Percentiles rank a stretch among this genome's conserved stretches.
phyloP scores from a whole-genome alignment of 2,888 invertebrate genomes.

The Metalampra italica region DNA sequence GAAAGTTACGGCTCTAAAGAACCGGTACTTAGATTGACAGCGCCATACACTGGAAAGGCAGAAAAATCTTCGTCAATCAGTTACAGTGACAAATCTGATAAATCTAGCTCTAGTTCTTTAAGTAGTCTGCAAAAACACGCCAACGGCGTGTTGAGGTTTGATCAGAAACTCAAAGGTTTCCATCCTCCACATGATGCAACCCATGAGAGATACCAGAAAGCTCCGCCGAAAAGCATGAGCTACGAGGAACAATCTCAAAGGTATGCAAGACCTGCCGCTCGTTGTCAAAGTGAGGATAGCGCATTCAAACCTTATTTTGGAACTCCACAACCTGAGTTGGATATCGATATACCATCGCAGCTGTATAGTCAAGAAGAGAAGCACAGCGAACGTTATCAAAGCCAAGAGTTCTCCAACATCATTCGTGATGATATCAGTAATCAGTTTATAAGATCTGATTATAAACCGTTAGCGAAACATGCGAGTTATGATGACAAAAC shows the following conservation, averaged over 20 bases:
- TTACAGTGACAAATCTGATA: slow-evolving; percentile 72
- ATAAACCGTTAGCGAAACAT: slow-evolving; percentile 80
- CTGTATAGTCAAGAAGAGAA: slow-evolving; percentile 81
- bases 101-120: slow-evolving; percentile 73
- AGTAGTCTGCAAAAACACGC: slow-evolving; percentile 70
- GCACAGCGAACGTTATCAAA: slow-evolving; percentile 81
- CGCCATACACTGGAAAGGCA: slow-evolving; percentile 48
- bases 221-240: slow-evolving; percentile 70
- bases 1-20: slow-evolving; percentile 39
- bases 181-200: slow-evolving; percentile 36
- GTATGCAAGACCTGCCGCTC: slow-evolving; percentile 69
- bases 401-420: slow-evolving; percentile 80
- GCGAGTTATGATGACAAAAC: slow-evolving; percentile 83
- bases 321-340: slow-evolving; percentile 72
- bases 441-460: slow-evolving; percentile 72
- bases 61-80: slow-evolving; percentile 75
- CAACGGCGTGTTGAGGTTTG: slow-evolving; percentile 58
- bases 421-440: slow-evolving; percentile 55
- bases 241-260: slow-evolving; percentile 68
- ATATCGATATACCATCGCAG: slow-evolving; percentile 76
- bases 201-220: slow-evolving; percentile 59
- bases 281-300: slow-evolving; percentile 81
- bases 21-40: slow-evolving; percentile 53
- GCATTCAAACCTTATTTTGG: slow-evolving; percentile 61
- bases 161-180: slow-evolving; percentile 54